Evolutionary conservation across 2,888 invertebrate genomes (phyloP), one percentile per base, ranked within the genome.

Genomic region (Drosophila villosipedis): DNA sequence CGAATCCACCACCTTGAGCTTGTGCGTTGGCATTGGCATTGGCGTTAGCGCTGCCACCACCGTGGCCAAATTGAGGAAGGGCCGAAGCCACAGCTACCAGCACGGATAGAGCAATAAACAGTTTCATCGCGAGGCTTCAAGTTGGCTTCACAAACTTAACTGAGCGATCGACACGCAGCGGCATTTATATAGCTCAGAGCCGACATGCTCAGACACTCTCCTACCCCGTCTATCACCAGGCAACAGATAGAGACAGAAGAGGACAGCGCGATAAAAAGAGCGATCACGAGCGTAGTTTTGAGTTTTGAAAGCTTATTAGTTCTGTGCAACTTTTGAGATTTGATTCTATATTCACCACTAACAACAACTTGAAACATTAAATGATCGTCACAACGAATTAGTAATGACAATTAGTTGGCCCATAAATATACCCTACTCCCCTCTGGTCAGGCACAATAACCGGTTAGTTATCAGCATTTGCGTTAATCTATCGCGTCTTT

Each of bases 111-210:
- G 68, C 82, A 54, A 84, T 67, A 37, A 84, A 84, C 30, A 84
- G 50, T 69, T 84, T 84, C 84, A 85, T 88, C 25, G 58, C 82
- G 63, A 58, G 54, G 61, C 80, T 68, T 74, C 47, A 71, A 80
- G 65, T 52, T 66, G 58, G 31, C 47, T 87, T 73, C 35, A 66
- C 67, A 76, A 62, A 84, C 84, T 84, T 87, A 78, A 41, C 58
- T 25, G 41, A 53, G 6, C 50, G 35, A 33, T 22, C 31, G 59
- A 22, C 47, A 37, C 14, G 16, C 55, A 30, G 30, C 61, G 55
- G 57, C 76, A 83, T 87, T 87, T 84, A 84, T 84, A 84, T 76
- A 71, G 47, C 53, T 80, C 58, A 33, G 47, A 22, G n/a, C 47
- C 14, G 31, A 31, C 53, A 33, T 25, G 39, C 4, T 49, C 35